Base-by-base conservation (phyloP, 30 jellyfish, hydroid and myxozoan species). In the Rhopilema esculentum region DNA sequence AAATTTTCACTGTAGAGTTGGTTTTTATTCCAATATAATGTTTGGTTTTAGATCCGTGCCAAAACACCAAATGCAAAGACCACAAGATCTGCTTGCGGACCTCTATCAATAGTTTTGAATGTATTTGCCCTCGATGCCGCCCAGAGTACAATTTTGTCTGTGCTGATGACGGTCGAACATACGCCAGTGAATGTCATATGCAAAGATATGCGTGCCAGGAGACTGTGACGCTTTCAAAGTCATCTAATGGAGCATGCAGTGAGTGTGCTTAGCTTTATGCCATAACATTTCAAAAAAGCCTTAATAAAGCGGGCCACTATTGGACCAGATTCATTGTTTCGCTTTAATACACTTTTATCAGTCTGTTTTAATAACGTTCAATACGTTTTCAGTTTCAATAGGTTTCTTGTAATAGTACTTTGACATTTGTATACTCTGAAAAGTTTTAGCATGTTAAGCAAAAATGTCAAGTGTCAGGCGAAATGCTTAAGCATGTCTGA, bases 121-220 rank as follows among this genome's bases (percentile, higher is more conserved):
- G 97, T 27, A n/a, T 75, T 0, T 89, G 97, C 33, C 89, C 87
- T 24, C 68, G 70, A 50, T 82, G 93, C 81, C 81, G 25, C 15
- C 77, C 25, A 26, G 30, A 26, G 1, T 93, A 93, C 51, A 17
- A 79, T 9, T 84, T 92, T 65, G 87, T 93, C 0, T 93, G 98
- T 72, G 98, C 86, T 49, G 86, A 87, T 75, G 93, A 93, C 72
- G 91, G 83, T 18, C 26, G 89, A 66, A 77, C 95, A 33, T 93
- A 93, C 78, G 97, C 98, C 0, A 93, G 86, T 68, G 83, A 53
- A 16, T 93, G 98, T 74, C 79, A 83, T 51, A 21, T 93, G 96
- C 76, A 69, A 66, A 76, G 65, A 48, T 66, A 62, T 28, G 30
- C 95, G 15, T 93, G 98, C 86, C 94, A 84, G 69, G 30, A 71